phyloP scores from a whole-genome alignment of 2,888 invertebrate species.

The Cerastis leucographa region DNA sequence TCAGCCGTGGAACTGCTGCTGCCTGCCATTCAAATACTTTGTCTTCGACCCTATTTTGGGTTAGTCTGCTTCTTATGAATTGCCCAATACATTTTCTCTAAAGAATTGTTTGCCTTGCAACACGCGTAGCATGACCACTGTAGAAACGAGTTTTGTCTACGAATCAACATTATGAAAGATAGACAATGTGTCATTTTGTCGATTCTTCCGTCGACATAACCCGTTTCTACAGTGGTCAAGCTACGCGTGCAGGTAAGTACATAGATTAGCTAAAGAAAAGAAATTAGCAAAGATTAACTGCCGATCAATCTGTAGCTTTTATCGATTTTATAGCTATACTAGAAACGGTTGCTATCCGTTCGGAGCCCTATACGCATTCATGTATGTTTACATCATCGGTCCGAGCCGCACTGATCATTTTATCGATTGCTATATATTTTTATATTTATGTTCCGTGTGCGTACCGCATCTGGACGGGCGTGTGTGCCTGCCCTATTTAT shows the following conservation, averaged over 20 bases:
- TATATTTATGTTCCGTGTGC: conserved; percentile 76
- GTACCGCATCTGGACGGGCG: conserved; percentile 80
- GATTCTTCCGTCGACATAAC: too few relatives aligned
- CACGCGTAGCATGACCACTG: too few relatives aligned
- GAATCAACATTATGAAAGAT: too few relatives aligned
- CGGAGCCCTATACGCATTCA: conserved; percentile 65
- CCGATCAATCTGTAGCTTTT: conserved; percentile 31
- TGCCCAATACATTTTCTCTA: not conserved
- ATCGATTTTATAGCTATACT: conserved; percentile 36
- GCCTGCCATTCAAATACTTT: conserved; percentile 15
- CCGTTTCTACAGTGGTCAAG: too few relatives aligned
- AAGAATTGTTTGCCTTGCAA: not conserved
- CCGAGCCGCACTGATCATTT: conserved; percentile 78
- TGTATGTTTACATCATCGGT: conserved; percentile 79
- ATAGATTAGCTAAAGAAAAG: conserved; percentile 12
- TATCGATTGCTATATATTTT: conserved; percentile 82
- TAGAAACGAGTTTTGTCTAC: too few relatives aligned
- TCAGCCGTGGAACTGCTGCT: not conserved
- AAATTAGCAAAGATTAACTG: conserved; percentile 26
- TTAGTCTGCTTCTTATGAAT: not conserved
- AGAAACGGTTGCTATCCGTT: conserved; percentile 49
- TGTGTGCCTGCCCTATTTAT: conserved; percentile 84
- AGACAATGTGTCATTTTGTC: too few relatives aligned
- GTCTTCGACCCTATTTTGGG: not conserved
- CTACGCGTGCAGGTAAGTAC: not conserved